Conservation (phyloP, 2,888 invertebrate species). For the Drosophila melanocephala region DNA sequence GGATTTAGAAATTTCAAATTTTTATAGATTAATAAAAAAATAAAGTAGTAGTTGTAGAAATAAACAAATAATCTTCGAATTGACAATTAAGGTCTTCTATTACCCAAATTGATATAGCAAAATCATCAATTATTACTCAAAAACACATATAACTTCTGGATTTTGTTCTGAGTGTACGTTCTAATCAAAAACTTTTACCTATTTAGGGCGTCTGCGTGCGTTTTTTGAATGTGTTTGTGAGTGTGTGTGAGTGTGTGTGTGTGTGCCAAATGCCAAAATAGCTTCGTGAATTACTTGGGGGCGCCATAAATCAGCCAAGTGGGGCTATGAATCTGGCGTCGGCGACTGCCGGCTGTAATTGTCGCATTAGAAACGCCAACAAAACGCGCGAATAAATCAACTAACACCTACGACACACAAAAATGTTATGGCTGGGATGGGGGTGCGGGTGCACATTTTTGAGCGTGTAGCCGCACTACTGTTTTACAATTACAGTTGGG, state of each 20-base stretch:
- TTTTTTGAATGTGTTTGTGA: conserved; percentile 23
- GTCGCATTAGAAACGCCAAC: conserved; percentile 77
- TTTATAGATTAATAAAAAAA: background rate
- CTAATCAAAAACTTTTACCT: conserved; percentile 67
- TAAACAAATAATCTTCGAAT: background rate
- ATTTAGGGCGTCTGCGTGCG: conserved; percentile 44
- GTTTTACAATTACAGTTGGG: conserved; percentile 61
- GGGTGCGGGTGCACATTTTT: conserved; percentile 8
- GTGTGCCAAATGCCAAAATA: conserved; percentile 76
- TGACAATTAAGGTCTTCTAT: background rate
- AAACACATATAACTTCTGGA: fast-evolving
- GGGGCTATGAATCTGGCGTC: conserved; percentile 63
- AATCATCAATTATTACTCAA: background rate
- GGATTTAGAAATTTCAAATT: background rate
- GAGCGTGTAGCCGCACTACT: conserved; percentile 54
- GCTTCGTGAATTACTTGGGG: conserved; percentile 69
- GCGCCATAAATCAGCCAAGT: conserved; percentile 76
- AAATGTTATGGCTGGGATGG: background rate
- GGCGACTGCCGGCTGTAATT: conserved; percentile 65
- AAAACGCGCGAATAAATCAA: conserved; percentile 76
- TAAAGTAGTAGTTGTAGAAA: background rate
- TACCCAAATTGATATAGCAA: background rate
- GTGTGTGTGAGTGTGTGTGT: conserved; percentile 34
- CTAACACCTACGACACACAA: conserved; percentile 56
- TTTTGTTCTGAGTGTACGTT: conserved; percentile 14